Evolutionary conservation across 2,888 invertebrate genomes (phyloP).

Genomic region (Andrena marginata): DNA sequence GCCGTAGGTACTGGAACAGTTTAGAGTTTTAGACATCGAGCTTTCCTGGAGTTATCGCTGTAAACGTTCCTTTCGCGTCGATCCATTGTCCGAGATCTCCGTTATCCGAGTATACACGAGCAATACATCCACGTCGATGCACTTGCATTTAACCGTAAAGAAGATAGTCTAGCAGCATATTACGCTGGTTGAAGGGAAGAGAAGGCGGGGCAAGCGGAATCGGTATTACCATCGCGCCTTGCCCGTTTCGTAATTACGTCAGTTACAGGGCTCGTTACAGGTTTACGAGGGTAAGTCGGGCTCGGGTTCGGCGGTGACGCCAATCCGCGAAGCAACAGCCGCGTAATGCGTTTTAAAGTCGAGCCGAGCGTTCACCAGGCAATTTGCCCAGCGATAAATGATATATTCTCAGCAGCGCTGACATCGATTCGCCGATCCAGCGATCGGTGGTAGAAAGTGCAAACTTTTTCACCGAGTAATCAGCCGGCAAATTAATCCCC

Average conservation of each 20-base stretch:
- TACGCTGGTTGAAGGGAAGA: neutral
- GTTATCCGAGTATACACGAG: neutral
- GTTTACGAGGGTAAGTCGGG: conserved; percentile 29
- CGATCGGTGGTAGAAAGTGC: neutral
- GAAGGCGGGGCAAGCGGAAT: conserved; percentile 5
- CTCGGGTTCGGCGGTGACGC: conserved; percentile 4
- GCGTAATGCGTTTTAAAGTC: conserved; percentile 17
- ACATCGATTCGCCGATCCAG: neutral
- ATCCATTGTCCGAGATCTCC: conserved; percentile 12
- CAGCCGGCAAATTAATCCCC: conserved; percentile 15
- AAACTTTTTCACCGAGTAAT: neutral
- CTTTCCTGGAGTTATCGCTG: too few species aligned
- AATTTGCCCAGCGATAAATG: neutral
- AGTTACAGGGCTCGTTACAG: conserved; percentile 45
- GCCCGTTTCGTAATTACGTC: conserved; percentile 58
- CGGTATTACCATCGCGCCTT: conserved; percentile 44
- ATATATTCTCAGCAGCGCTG: conserved; percentile 12
- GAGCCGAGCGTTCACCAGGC: neutral
- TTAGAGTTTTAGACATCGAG: too few species aligned
- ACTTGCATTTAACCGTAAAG: too few species aligned
- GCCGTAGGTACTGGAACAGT: too few species aligned
- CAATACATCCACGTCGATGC: too few species aligned
- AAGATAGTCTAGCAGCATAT: neutral
- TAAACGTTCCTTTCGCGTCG: conserved; percentile 8
- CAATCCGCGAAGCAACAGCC: neutral